These are phyloP conservation scores for Alligator mississippiensis DNA, from an alignment of 2,113 vertebrate species.

Conservation along the genomic window DNA sequence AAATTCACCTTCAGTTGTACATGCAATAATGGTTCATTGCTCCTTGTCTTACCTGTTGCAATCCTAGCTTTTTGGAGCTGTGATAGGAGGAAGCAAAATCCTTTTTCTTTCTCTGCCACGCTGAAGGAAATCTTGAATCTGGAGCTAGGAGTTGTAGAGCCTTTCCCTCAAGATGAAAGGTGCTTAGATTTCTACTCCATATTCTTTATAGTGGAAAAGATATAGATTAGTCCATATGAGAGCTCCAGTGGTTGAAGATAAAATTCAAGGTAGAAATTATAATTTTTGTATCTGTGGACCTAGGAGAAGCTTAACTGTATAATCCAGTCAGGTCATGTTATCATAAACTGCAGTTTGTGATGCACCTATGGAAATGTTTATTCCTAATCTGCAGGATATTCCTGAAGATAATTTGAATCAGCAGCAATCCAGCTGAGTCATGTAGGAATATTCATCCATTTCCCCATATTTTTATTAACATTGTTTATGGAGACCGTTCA, in stretches of 20 bases:
- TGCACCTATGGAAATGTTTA: background rate
- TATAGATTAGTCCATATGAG: background rate
- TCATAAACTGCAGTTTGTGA: background rate
- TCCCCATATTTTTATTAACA: too few species aligned
- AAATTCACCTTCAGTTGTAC: conserved; percentile 37
- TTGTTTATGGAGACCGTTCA: background rate
- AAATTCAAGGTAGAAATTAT: background rate
- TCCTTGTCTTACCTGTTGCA: conserved; percentile 30
- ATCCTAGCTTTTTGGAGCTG: background rate
- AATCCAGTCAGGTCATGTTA: background rate
- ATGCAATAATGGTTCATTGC: conserved; percentile 38
- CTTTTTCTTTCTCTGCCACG: background rate
- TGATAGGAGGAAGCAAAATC: background rate
- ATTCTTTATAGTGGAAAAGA: background rate
- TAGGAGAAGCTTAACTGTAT: background rate
- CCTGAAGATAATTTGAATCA: background rate
- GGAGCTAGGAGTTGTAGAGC: background rate
- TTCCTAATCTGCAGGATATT: background rate
- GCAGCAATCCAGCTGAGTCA: background rate
- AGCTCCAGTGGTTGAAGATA: background rate
- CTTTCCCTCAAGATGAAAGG: background rate
- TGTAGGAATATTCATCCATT: background rate
- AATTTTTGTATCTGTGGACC: background rate
- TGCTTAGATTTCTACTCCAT: background rate
- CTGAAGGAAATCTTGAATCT: background rate